phyloP scores from a whole-genome alignment of 2,797 vertebrate genomes.

The Alca torda region DNA sequence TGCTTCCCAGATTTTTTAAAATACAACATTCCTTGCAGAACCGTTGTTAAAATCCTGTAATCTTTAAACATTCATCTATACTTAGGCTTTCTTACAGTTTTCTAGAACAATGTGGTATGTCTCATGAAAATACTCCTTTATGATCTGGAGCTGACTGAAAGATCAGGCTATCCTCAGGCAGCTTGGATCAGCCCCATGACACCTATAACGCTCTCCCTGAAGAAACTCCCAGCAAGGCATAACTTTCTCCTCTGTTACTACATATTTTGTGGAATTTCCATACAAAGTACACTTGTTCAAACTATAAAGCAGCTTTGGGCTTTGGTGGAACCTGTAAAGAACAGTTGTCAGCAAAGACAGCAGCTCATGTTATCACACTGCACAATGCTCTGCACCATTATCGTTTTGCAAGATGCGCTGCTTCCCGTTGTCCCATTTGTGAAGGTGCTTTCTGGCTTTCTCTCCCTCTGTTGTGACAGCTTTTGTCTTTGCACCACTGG shows the following conservation, averaged over 20 bases:
- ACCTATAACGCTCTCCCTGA: neutral
- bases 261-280: neutral
- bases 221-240: neutral
- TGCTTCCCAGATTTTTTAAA: neutral
- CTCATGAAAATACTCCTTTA: neutral
- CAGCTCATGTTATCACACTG: constrained; percentile 3
- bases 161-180: neutral
- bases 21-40: neutral
- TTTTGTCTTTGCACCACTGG: constrained; percentile 55
- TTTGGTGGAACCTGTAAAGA: constrained; percentile 38
- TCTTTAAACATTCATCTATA: neutral
- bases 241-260: neutral
- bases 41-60: neutral
- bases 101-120: neutral
- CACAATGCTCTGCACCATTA: neutral
- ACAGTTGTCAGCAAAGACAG: constrained; percentile 18
- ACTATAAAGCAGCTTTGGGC: neutral
- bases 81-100: neutral
- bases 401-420: neutral
- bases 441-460: constrained; percentile 42
- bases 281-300: neutral
- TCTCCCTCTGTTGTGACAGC: constrained; percentile 24
- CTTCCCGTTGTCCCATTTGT: constrained; percentile 23
- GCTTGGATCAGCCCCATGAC: neutral
- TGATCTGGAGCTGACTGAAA: neutral